These are phyloP conservation scores for Sesamia inferens DNA, from an alignment of 2,888 invertebrate genomes.

Conservation along the genomic window DNA sequence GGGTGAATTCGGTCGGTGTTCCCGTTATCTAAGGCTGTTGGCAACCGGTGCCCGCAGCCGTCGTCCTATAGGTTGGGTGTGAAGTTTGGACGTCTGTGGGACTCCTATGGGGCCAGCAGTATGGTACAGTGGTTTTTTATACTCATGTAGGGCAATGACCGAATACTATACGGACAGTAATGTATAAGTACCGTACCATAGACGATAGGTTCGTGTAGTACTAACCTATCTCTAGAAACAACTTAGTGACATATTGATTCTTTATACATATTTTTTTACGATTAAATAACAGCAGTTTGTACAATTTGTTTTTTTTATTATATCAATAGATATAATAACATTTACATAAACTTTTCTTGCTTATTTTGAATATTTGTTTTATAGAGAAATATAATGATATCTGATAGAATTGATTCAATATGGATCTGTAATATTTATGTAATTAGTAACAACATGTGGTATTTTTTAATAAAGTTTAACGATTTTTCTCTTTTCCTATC, in stretches of 20 bases:
- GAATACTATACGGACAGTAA: background rate
- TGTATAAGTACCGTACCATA: slow-evolving; percentile 20
- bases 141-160: slow-evolving; percentile 41
- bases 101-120: slow-evolving; percentile 16
- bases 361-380: slow-evolving; percentile 41
- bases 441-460: background rate
- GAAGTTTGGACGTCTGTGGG: slow-evolving; percentile 14
- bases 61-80: slow-evolving; percentile 25
- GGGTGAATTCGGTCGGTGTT: slow-evolving; percentile 48
- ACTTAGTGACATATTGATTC: slow-evolving; percentile 3
- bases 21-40: slow-evolving; percentile 51
- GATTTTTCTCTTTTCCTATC: background rate
- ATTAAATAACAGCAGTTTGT: slow-evolving; percentile 25
- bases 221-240: slow-evolving; percentile 35
- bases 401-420: slow-evolving; percentile 8
- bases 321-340: slow-evolving; percentile 32
- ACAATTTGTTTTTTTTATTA: slow-evolving; percentile 10
- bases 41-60: slow-evolving; percentile 30
- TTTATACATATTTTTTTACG: slow-evolving; percentile 19
- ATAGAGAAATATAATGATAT: slow-evolving; percentile 3
- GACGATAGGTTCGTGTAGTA: background rate
- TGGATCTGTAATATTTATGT: slow-evolving; percentile 19
- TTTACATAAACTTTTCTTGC: slow-evolving; percentile 18
- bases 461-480: background rate
- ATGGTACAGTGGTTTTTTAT: slow-evolving; percentile 7